phyloP scores from a whole-genome alignment of 2,888 invertebrate genomes.

The Orthosia incerta region DNA sequence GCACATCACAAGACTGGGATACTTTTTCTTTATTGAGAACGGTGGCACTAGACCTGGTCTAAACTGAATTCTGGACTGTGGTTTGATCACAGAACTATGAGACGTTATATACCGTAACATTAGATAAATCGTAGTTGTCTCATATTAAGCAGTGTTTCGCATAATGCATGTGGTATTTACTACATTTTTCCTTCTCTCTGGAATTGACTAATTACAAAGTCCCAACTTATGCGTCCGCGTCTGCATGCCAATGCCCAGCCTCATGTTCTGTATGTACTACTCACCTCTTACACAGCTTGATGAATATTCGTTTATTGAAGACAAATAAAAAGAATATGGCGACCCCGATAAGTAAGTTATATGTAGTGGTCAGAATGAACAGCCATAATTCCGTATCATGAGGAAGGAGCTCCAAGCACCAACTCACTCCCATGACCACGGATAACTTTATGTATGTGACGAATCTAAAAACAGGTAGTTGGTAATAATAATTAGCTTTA shows the following conservation, averaged over 20 bases:
- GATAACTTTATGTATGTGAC: conserved; percentile 70
- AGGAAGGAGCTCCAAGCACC: conserved; percentile 69
- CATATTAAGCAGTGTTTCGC: too few relatives aligned
- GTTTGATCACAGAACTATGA: too few relatives aligned
- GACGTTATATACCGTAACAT: too few relatives aligned
- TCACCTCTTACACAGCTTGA: conserved; percentile 69
- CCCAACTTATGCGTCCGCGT: too few relatives aligned
- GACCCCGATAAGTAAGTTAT: conserved; percentile 71
- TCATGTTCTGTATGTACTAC: neutral
- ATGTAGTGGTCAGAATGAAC: conserved; percentile 57
- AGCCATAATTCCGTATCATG: neutral
- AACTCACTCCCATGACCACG: conserved; percentile 73
- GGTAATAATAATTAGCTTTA: neutral
- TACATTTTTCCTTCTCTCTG: neutral
- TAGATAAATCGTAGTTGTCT: too few relatives aligned
- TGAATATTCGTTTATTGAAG: conserved; percentile 66
- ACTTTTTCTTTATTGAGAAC: too few relatives aligned
- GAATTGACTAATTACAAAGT: neutral
- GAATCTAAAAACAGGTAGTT: conserved; percentile 63
- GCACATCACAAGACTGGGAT: too few relatives aligned
- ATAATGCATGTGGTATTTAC: neutral
- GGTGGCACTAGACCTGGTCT: too few relatives aligned
- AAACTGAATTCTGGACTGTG: too few relatives aligned
- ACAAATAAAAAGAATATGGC: conserved; percentile 74
- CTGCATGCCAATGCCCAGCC: neutral